Base-by-base conservation (phyloP, 2,113 vertebrate species). In the Cranoglanis bouderius region DNA sequence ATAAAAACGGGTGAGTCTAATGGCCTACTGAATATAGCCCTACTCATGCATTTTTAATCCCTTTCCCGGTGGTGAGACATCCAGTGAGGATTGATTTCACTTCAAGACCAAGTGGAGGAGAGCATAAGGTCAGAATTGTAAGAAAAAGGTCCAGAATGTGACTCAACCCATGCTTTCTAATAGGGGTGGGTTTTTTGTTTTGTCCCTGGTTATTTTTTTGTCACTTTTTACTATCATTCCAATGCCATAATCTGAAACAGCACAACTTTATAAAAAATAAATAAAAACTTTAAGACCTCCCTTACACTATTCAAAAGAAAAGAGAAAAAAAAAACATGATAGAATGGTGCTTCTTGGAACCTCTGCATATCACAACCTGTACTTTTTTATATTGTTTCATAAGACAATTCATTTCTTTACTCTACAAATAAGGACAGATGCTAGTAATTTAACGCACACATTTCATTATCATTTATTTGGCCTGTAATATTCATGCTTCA, bases 21-120 rank as follows among this genome's bases (percentile, higher is more conserved):
- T 88, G 87, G 82, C 65, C 46, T 85, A 74, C 88, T 75, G 61
- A 88, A 88, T 88, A 85, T 85, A 88, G 88, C 83, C 6, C 49
- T 38, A 46, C 55, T 85, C 57, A 85, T 89, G 84, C 88, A 89
- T 89, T 89, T 88, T 88, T 85, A 78, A 85, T 81, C 32, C 59
- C 87, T 88, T 88, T 88, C 67, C 53, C 35, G 75, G 40, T 55
- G 82, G 74, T 81, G 29, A 55, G 74, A 80, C 83, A 81, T 85
- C 59, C 70, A 84, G 70, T n/a, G 32, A 89, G 57, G 77, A 85
- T 65, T 80, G 83, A 89, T 80, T 84, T 88, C 70, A 74, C 67
- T 70, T 88, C 75, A 46, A 85, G 55, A 63, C 24, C 77, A 89
- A 65, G 46, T 49, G 43, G 53, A 57, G 55, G n/a, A n/a, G 9